These are phyloP conservation scores for Paramisgurnus dabryanus DNA, from an alignment of 2,113 vertebrate species.

Conservation along the genomic window DNA sequence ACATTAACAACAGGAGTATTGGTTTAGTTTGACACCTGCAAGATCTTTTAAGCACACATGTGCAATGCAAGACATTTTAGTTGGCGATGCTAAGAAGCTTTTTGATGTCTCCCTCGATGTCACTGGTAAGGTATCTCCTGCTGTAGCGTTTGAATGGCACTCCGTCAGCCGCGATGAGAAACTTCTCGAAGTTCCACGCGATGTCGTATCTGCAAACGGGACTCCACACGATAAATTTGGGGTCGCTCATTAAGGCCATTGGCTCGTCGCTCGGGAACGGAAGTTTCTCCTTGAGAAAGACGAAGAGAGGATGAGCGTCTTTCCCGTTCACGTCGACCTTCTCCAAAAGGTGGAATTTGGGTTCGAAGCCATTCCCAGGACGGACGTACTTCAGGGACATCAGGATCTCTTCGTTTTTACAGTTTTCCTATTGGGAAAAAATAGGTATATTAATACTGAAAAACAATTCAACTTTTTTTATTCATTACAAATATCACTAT, in stretches of 20 bases:
- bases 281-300: slow-evolving; percentile 75
- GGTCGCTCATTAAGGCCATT: slow-evolving; percentile 74
- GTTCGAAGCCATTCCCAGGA: slow-evolving; percentile 80
- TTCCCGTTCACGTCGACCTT: slow-evolving; percentile 86
- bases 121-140: slow-evolving; percentile 77
- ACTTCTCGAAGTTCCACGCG: slow-evolving; percentile 87
- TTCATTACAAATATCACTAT: not conserved
- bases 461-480: not conserved
- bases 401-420: slow-evolving; percentile 81
- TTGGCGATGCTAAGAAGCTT: slow-evolving; percentile 64
- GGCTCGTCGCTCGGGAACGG: slow-evolving; percentile 78
- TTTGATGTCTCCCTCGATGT: slow-evolving; percentile 80
- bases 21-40: not conserved
- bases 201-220: slow-evolving; percentile 81
- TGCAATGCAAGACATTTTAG: slow-evolving; percentile 25
- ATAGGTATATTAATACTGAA: not conserved
- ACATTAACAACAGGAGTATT: not conserved
- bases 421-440: slow-evolving; percentile 74
- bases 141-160: slow-evolving; percentile 83
- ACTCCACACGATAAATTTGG: slow-evolving; percentile 79
- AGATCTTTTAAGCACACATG: not conserved
- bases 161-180: slow-evolving; percentile 77
- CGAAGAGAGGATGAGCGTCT: slow-evolving; percentile 77
- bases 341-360: slow-evolving; percentile 80
- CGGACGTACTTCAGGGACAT: slow-evolving; percentile 76